Percentiles rank a stretch among this genome's conserved stretches.
Conservation (phyloP, 2,797 vertebrate genomes). For the Coregonus ussuriensis region DNA sequence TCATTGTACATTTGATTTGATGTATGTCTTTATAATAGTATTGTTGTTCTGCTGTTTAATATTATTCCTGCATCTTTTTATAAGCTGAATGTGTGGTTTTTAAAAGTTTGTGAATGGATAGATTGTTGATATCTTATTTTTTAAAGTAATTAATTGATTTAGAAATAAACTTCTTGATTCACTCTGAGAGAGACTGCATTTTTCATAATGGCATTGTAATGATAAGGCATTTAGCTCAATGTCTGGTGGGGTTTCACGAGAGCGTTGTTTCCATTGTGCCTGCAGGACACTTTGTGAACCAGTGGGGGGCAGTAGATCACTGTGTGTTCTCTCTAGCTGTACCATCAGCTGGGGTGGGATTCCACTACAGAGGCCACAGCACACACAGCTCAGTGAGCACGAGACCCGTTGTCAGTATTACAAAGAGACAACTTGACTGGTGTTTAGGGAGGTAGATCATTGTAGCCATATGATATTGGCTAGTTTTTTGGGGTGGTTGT, state of each 20-base stretch:
- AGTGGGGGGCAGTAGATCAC: constrained; percentile 68
- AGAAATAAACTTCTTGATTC: constrained; percentile 68
- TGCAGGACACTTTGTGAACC: constrained; percentile 31
- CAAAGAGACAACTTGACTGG: no score
- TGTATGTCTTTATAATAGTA: constrained; percentile 52
- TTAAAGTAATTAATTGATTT: constrained; percentile 55
- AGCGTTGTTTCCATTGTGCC: not conserved
- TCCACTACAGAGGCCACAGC: not conserved
- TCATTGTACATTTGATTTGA: constrained; percentile 50
- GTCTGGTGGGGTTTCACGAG: not conserved
- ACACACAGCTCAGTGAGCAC: not conserved
- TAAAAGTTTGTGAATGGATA: constrained; percentile 44
- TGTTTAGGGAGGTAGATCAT: no score
- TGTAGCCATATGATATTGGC: not conserved
- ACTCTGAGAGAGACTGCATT: constrained; percentile 14
- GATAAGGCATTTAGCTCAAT: not conserved
- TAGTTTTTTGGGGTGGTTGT: not conserved
- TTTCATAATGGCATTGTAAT: not conserved
- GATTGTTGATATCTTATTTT: constrained; percentile 39
- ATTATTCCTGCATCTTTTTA: constrained; percentile 58
- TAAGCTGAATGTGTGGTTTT: constrained; percentile 50
- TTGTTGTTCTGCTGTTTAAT: constrained; percentile 67
- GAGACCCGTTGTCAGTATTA: not conserved
- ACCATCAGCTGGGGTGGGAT: not conserved
- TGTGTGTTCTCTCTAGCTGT: constrained; percentile 3